Conservation (phyloP, 2,888 invertebrate genomes). For the Lasioglossum oenotherae region DNA sequence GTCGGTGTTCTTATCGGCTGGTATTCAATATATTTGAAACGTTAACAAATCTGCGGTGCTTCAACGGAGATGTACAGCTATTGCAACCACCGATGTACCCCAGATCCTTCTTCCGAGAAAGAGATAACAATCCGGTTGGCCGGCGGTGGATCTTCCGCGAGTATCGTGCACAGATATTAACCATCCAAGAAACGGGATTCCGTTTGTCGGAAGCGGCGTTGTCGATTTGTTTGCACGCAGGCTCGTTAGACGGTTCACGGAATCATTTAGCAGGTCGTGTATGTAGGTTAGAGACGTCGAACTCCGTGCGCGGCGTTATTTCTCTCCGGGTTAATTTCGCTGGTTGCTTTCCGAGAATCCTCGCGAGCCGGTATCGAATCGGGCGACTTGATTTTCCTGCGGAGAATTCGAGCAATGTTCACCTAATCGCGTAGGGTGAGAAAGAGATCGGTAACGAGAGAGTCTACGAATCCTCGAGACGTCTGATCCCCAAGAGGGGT, state of each 20-base stretch:
- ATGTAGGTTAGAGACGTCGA: conserved; percentile 63
- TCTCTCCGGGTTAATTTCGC: conserved; percentile 68
- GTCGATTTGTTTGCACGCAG: conserved; percentile 39
- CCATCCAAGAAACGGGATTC: conserved; percentile 23
- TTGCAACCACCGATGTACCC: neutral
- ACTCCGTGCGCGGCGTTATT: conserved; percentile 59
- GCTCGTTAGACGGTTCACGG: conserved; percentile 62
- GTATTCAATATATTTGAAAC: neutral
- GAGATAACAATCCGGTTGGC: neutral
- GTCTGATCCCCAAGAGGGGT: conserved; percentile 65
- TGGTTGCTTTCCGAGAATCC: conserved; percentile 67
- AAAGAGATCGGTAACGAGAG: neutral
- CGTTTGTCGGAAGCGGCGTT: conserved; percentile 35
- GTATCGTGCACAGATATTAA: neutral
- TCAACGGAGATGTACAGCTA: neutral
- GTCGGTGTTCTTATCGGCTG: neutral
- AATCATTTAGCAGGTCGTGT: conserved; percentile 57
- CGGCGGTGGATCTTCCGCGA: neutral
- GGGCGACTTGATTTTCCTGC: neutral
- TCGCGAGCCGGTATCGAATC: conserved; percentile 34
- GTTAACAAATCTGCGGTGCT: neutral
- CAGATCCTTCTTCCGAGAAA: neutral
- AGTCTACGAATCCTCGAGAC: conserved; percentile 38
- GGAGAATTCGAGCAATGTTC: neutral
- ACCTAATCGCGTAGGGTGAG: neutral